A percentile compares a stretch with the other conserved stretches of the same genome.
These are phyloP conservation scores for Drosophila sulfurigaster DNA, from an alignment of 1,140 invertebrate species.

Conservation along the genomic window DNA sequence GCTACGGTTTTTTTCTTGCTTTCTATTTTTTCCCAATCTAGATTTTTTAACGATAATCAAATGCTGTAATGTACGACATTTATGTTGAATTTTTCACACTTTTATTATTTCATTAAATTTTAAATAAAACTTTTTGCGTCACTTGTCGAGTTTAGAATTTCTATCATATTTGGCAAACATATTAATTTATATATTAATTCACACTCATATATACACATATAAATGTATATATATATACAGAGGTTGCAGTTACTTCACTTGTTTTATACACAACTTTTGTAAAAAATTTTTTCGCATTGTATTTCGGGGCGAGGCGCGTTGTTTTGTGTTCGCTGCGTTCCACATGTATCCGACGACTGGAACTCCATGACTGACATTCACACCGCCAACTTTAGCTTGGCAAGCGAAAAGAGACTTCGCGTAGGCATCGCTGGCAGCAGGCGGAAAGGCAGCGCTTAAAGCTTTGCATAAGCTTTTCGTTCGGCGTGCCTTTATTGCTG, in stretches of 20 bases:
- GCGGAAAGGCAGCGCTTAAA: conserved; percentile 8
- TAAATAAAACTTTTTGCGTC: background rate
- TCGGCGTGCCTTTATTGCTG: background rate
- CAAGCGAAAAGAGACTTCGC: conserved; percentile 18
- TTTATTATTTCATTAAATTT: conserved; percentile 17
- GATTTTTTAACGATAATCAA: no score
- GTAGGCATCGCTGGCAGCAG: conserved; percentile 11
- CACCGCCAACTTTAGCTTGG: conserved; percentile 43
- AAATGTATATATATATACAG: conserved; percentile 13
- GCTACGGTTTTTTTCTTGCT: conserved; percentile 14
- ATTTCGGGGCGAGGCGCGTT: conserved; percentile 60
- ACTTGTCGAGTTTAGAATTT: conserved; percentile 7
- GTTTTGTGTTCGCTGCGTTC: conserved; percentile 76
- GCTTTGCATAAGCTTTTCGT: conserved; percentile 35
- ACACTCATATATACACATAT: background rate
- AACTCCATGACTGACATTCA: conserved; percentile 80
- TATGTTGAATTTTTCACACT: conserved; percentile 3
- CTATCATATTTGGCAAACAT: conserved; percentile 29
- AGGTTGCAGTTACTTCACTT: conserved; percentile 35
- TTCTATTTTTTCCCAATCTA: conserved; percentile 7
- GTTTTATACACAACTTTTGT: conserved; percentile 58
- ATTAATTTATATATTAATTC: conserved; percentile 1
- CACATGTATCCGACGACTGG: conserved; percentile 85
- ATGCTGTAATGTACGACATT: background rate
- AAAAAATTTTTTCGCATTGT: conserved; percentile 77